phyloP scores from a whole-genome alignment of 1,140 invertebrate species.

The Nautilus pompilius region DNA sequence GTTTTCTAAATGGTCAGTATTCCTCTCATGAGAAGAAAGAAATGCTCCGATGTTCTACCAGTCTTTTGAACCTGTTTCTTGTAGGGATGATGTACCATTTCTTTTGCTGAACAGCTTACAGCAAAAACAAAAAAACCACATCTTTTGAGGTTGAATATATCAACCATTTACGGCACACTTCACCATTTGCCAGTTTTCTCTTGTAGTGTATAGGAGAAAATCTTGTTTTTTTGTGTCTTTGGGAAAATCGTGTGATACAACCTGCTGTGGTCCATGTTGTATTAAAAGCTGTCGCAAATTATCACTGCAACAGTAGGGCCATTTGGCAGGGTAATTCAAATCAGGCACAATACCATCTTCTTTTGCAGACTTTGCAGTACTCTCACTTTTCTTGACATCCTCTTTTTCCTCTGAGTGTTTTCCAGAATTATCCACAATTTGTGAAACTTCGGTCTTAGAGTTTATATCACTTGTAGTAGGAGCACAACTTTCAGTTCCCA shows the following conservation, averaged over 20 bases:
- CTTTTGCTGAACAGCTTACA: background rate
- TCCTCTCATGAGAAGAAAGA: background rate
- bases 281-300: too few relatives aligned
- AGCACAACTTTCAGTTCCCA: background rate
- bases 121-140: background rate
- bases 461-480: background rate
- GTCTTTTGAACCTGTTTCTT: background rate
- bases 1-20: background rate
- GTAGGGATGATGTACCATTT: background rate
- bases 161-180: background rate
- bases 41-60: background rate
- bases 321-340: background rate
- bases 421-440: background rate
- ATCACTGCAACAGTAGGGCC: too few relatives aligned
- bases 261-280: background rate
- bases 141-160: background rate
- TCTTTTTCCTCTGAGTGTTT: background rate
- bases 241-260: background rate
- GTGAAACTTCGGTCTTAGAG: background rate
- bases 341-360: background rate
- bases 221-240: background rate
- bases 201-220: too few relatives aligned
- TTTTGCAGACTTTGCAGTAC: background rate
- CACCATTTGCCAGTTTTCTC: background rate
- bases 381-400: background rate